Base-by-base conservation (phyloP, 1,140 invertebrate genomes). In the Listronotus oregonensis region DNA sequence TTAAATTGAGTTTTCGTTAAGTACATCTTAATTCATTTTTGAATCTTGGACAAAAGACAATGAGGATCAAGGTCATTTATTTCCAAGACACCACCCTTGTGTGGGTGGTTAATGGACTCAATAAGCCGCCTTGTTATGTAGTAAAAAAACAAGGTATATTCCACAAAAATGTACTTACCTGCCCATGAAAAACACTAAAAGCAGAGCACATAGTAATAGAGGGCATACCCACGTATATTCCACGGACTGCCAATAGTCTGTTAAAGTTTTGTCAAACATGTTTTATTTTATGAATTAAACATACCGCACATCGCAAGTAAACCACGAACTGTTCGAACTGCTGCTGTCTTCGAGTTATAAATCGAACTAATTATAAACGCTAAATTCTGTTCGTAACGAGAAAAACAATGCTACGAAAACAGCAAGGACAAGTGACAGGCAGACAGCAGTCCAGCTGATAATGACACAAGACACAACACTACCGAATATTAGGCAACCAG, bases 261-360 rank as follows among this genome's bases (percentile, higher is more conserved):
- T 31, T 14, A 65, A 42, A 15, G 63, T 65, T 52, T 65, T 64
- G 6, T 56, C 54, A 18, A 64, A 56, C 62, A 64, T 64, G 46
- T 49, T 42, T 14, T 51, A 15, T 46, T 58, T n/a, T 6, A 37
- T 62, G n/a, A 63, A 54, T 52, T 43, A 17, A 44, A 31, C 12
- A 37, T 31, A 9, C 15, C 31, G 17, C 15, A 64, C 49, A 64
- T 64, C 52, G 43, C 61, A 46, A 40, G 7, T 27, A 3, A 54
- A 54, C 17, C 56, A 58, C 42, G 12, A 46, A 34, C 21, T 12
- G 6, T 43, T 17, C 6, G 10, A 14, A 14, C 56, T 27, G 14
- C 56, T 31, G 18, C 12, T 15, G 14, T 34, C 11, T 54, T 18
- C 59, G 6, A 21, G 14, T 15, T 21, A 9, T 34, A 44, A 54